Conservation (phyloP, 2,113 vertebrate genomes). For the Rhinolophus ferrumequinum region DNA sequence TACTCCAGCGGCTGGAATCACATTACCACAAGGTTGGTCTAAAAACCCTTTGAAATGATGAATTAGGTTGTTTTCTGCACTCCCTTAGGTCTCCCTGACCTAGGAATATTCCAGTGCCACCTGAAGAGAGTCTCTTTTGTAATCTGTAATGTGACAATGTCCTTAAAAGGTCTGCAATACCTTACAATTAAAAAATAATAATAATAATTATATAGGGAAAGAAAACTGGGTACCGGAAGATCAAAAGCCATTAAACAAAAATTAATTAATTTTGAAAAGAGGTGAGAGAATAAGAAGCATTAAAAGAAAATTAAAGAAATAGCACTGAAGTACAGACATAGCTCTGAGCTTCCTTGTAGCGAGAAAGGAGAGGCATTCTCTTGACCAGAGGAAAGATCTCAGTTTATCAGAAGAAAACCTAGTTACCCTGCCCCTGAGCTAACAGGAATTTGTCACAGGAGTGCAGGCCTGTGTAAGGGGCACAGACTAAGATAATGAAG, state of each 20-base stretch:
- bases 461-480: neutral
- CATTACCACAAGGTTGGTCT: neutral
- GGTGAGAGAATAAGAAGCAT: neutral
- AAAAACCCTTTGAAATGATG: neutral
- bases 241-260: neutral
- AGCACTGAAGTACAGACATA: neutral
- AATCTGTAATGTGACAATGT: neutral
- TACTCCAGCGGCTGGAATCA: neutral
- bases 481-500: neutral
- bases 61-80: neutral
- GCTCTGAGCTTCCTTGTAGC: neutral
- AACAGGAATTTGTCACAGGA: neutral
- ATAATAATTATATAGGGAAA: neutral
- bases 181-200: neutral
- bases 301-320: neutral
- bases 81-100: neutral
- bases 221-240: neutral
- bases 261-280: neutral
- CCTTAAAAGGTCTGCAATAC: neutral
- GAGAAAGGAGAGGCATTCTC: neutral
- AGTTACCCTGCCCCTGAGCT: neutral
- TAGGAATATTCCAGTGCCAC: neutral
- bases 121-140: neutral
- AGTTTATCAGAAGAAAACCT: neutral
- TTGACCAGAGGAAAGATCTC: neutral